Evolutionary conservation across 2,888 invertebrate genomes (phyloP).

Genomic region (Drosophila longiperda): DNA sequence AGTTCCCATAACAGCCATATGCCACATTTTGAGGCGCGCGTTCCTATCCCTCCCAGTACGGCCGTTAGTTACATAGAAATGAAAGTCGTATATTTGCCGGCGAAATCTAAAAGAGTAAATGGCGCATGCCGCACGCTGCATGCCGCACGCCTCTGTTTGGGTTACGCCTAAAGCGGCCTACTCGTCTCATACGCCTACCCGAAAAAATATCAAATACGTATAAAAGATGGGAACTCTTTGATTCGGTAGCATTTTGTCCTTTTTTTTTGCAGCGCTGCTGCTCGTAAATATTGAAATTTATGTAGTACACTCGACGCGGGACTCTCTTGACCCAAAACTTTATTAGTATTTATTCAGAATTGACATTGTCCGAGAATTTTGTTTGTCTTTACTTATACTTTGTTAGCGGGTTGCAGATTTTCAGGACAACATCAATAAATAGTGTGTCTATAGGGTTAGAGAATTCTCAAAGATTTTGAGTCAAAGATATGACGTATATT

Average conservation of each 20-base stretch:
- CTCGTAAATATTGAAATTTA: constrained; percentile 79
- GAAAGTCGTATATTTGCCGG: constrained; percentile 57
- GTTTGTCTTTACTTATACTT: background rate
- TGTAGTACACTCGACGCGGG: constrained; percentile 56
- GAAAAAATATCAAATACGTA: constrained; percentile 2
- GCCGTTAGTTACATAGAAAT: constrained; percentile 72
- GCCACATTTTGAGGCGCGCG: constrained; percentile 31
- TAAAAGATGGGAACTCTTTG: constrained; percentile 35
- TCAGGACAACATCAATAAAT: constrained; percentile 26
- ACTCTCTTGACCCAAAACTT: constrained; percentile 51
- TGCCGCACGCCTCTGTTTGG: constrained; percentile 73
- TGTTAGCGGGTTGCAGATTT: constrained; percentile 28
- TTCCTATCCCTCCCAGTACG: constrained; percentile 1
- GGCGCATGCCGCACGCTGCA: constrained; percentile 39
- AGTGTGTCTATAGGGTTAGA: background rate
- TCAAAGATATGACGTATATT: background rate
- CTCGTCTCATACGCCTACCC: constrained; percentile 71
- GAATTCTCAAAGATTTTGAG: background rate
- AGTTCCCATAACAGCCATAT: constrained; percentile 31
- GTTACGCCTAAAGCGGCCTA: constrained; percentile 60
- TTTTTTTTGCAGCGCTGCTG: constrained; percentile 23
- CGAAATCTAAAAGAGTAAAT: constrained; percentile 42
- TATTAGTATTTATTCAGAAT: constrained; percentile 64
- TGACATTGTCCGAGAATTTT: constrained; percentile 41
- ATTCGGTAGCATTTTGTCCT: constrained; percentile 52